Evolutionary conservation across 2,113 vertebrate species (phyloP), one percentile per base, ranked within the genome.

Genomic region (Octodon degus): DNA sequence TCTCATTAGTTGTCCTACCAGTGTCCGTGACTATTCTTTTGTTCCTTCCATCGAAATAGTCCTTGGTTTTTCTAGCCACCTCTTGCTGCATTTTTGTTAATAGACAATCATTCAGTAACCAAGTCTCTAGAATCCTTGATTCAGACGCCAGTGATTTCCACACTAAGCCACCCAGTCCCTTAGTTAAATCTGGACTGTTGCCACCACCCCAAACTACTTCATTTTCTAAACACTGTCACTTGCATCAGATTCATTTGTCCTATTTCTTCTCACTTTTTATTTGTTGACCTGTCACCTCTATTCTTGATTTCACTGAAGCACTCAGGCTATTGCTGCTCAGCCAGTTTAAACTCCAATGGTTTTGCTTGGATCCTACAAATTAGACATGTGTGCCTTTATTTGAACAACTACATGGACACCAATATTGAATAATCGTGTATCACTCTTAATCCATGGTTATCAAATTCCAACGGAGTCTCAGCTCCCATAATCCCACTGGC

Each of bases 191-290:
- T 62, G 76, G 19, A 9, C 30, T 58, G 20, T 81, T 86, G 53
- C 81, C 60, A 94, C 90, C 55, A 85, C 30, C 37, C 40, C 68
- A 81, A 88, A 86, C 58, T 63, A 30, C 27, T 93, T 32, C 25
- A 53, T 94, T 50, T 95, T 95, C 7, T 65, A 40, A 88, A 85
- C 32, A 19, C 24, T 89, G 6, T 70, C 82, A 76, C 30, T 58
- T 87, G 24, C 8, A 24, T 86, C 65, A 50, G 84, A 86, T 40
- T 91, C 19, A 92, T 53, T 86, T 47, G 32, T 30, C n/a, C 34
- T 83, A 37, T 90, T 85, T 25, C 58, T 90, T n/a, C 77, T 20
- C 27, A n/a, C 50, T 90, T 97, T 90, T 96, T 76, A 34, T 89
- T 86, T 94, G 72, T 65, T 76, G 43, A 90, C 62, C 27, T 58